phyloP scores from a whole-genome alignment of 1,140 invertebrate genomes.

The Homarus americanus region DNA sequence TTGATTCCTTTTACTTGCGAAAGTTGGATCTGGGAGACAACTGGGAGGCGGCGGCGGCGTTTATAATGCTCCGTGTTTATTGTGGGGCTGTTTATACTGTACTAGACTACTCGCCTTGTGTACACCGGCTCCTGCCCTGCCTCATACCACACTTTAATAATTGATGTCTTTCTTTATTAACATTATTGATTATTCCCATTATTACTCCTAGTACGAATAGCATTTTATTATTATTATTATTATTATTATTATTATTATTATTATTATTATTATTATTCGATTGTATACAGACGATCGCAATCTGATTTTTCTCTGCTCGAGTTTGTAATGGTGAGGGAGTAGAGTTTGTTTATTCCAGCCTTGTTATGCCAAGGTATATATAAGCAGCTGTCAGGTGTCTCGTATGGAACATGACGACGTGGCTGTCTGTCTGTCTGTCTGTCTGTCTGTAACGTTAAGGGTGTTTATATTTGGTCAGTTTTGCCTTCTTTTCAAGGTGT shows the following conservation, averaged over 20 bases:
- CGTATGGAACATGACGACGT: not conserved
- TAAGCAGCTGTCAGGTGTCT: not conserved
- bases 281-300: too few species aligned
- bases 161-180: too few species aligned
- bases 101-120: too few species aligned
- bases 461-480: not conserved
- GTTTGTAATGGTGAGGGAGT: not conserved
- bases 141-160: too few species aligned
- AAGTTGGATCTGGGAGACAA: conserved; percentile 69
- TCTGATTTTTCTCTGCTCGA: not conserved
- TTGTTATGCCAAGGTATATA: not conserved
- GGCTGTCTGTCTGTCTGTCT: not conserved
- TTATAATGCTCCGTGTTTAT: conserved; percentile 20
- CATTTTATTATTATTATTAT: too few species aligned
- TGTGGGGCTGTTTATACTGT: conserved; percentile 17
- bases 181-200: too few species aligned
- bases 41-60: conserved; percentile 19
- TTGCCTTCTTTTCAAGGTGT: not conserved
- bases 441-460: not conserved
- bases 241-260: too few species aligned
- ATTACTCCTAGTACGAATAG: too few species aligned
- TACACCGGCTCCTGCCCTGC: too few species aligned
- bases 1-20: conserved; percentile 71
- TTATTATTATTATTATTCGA: too few species aligned
- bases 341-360: not conserved